These are phyloP conservation scores for Caenorhabditis becei DNA, from an alignment of 2,888 invertebrate genomes.

Conservation along the genomic window DNA sequence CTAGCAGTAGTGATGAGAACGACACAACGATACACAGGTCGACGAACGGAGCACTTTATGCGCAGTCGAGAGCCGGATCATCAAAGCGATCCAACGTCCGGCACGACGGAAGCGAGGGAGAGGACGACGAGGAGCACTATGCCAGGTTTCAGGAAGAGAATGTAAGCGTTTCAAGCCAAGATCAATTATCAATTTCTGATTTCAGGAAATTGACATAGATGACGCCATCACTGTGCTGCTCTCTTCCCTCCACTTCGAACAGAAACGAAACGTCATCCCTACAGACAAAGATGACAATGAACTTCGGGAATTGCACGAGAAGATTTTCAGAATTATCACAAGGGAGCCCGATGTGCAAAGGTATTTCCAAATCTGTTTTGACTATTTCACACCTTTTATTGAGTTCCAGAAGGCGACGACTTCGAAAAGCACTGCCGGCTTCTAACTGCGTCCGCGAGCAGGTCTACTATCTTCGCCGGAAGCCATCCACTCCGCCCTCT, in stretches of 20 bases:
- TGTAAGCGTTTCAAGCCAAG: neutral
- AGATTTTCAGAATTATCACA: slow-evolving; percentile 50
- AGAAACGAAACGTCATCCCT: slow-evolving; percentile 38
- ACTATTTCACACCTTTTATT: neutral
- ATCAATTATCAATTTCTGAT: neutral
- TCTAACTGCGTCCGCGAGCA: slow-evolving; percentile 84
- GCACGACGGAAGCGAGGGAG: slow-evolving; percentile 48
- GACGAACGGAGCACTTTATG: slow-evolving; percentile 23
- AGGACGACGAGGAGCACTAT: slow-evolving; percentile 44
- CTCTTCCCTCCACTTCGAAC: slow-evolving; percentile 57
- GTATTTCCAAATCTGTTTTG: slow-evolving; percentile 19
- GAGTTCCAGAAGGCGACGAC: slow-evolving; percentile 50
- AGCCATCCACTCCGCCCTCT: slow-evolving; percentile 24
- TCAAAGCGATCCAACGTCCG: slow-evolving; percentile 30
- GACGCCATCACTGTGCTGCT: slow-evolving; percentile 58
- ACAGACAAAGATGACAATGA: slow-evolving; percentile 60
- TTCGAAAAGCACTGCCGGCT: slow-evolving; percentile 57
- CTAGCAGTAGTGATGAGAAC: slow-evolving; percentile 60
- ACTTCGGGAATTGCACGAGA: slow-evolving; percentile 62
- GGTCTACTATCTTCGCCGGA: slow-evolving; percentile 58
- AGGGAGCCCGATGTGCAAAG: slow-evolving; percentile 57
- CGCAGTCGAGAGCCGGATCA: slow-evolving; percentile 49
- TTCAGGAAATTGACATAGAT: slow-evolving; percentile 44
- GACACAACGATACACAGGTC: slow-evolving; percentile 44
- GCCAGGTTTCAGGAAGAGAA: slow-evolving; percentile 24